Base-by-base conservation (phyloP, 2,797 vertebrate genomes). In the Cygnus olor region DNA sequence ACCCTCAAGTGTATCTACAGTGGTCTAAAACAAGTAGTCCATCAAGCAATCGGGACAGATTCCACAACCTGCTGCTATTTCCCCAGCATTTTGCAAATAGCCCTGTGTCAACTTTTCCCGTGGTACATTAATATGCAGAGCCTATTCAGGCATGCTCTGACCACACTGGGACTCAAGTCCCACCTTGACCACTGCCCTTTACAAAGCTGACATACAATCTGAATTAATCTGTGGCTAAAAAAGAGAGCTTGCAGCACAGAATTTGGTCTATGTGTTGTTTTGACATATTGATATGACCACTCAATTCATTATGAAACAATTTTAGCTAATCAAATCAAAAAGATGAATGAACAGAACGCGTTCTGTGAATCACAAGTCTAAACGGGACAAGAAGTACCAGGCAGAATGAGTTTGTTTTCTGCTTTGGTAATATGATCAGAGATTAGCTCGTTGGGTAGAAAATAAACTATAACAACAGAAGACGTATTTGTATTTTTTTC, bases 341-440 rank as follows among this genome's bases (percentile, higher is more conserved):
- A 77, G 83, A 92, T 78, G 84, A 94, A 94, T 40, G 25, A 93
- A 72, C 81, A 74, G 4, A 2, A 45, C 60, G 49, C 40, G 38
- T 80, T 82, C 79, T 88, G 71, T 82, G 89, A 94, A 90, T 94
- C 90, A 80, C 82, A 91, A 89, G n/a, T 85, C 80, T 68, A 49
- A 12, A 17, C 19, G 36, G 63, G 71, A 91, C 79, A 95, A 76
- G 56, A 88, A 89, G 54, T 1, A 80, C 3, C 36, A 79, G 42
- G 27, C 0, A 95, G 66, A 85, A 80, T 5, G 20, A 58, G 44
- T 38, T 72, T 85, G 70, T 79, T 71, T 84, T 87, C 60, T 90
- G 47, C 51, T 96, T 90, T 80, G 71, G 36, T 76, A 88, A 34
- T 56, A 73, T 45, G 78, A 65, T 24, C 58, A 96, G 57, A 81